Conservation (phyloP, 2,888 invertebrate genomes). For the Strigamia maritima region DNA sequence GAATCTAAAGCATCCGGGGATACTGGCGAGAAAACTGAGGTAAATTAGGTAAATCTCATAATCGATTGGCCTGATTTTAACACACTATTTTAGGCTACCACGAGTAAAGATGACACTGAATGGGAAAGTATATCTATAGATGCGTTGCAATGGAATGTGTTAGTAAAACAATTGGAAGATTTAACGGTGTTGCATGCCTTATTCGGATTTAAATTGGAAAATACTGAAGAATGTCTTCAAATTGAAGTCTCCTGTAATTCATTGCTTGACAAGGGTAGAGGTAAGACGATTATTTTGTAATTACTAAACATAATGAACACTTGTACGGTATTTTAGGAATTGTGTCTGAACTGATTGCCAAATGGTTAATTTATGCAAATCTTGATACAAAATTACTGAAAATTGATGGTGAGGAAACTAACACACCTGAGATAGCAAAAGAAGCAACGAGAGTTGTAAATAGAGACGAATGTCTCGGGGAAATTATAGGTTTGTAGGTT, state of each 20-base stretch:
- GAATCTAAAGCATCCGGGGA: not conserved
- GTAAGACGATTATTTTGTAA: conserved; percentile 45
- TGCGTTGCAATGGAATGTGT: conserved; percentile 77
- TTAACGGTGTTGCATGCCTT: conserved; percentile 74
- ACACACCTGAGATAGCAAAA: not conserved
- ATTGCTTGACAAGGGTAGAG: conserved; percentile 54
- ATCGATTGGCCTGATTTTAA: not conserved
- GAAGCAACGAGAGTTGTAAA: not conserved
- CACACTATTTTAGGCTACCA: not conserved
- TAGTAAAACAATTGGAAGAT: conserved; percentile 86
- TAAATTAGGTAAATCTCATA: not conserved
- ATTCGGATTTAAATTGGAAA: conserved; percentile 49
- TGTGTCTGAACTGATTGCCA: conserved; percentile 82
- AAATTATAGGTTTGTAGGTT: not conserved
- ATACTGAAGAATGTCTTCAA: not conserved
- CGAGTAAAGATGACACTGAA: conserved; percentile 51
- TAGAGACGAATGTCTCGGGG: not conserved
- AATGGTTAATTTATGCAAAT: conserved; percentile 76
- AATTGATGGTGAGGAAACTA: not conserved
- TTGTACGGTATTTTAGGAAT: conserved; percentile 66
- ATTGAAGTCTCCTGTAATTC: conserved; percentile 50
- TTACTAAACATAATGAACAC: conserved; percentile 47
- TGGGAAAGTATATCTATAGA: conserved; percentile 85
- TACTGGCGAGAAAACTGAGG: not conserved
- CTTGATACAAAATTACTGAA: conserved; percentile 53